phyloP scores from a whole-genome alignment of 2,888 invertebrate genomes.

The Drosophila colorata region DNA sequence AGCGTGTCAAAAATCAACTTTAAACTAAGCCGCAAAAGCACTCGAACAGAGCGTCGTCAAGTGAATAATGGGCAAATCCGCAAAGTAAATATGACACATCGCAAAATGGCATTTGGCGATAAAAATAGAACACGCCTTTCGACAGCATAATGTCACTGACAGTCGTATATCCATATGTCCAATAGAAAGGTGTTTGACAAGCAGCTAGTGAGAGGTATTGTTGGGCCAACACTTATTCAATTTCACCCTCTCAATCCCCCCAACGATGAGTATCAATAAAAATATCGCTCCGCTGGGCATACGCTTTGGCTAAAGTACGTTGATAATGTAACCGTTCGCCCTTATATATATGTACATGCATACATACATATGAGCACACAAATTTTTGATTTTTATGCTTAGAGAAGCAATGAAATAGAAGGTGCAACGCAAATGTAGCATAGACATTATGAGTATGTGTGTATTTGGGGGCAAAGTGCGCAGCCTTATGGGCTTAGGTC shows the following conservation, averaged over 20 bases:
- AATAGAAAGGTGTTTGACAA: slow-evolving; percentile 70
- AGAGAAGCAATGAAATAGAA: slow-evolving; percentile 33
- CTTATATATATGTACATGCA: background rate
- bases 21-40: slow-evolving; percentile 77
- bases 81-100: slow-evolving; percentile 79
- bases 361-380: slow-evolving; percentile 6
- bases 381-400: slow-evolving; percentile 24
- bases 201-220: slow-evolving; percentile 59
- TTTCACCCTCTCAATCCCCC: slow-evolving; percentile 20
- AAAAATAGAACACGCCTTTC: slow-evolving; percentile 54
- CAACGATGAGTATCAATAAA: slow-evolving; percentile 72
- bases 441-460: too few relatives aligned
- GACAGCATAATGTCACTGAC: slow-evolving; percentile 51
- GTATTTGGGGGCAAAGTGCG: slow-evolving; percentile 38
- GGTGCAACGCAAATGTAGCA: slow-evolving; percentile 68
- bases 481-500: slow-evolving; percentile 31
- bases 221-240: slow-evolving; percentile 18
- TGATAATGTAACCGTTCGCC: slow-evolving; percentile 19
- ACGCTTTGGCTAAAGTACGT: slow-evolving; percentile 47
- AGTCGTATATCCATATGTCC: slow-evolving; percentile 47
- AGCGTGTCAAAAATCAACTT: slow-evolving; percentile 72
- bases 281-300: slow-evolving; percentile 77
- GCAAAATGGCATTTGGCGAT: slow-evolving; percentile 77
- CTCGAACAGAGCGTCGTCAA: slow-evolving; percentile 67
- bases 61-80: slow-evolving; percentile 80